Base-by-base conservation (phyloP, 2,888 invertebrate genomes). In the Ornithoptera priamus region DNA sequence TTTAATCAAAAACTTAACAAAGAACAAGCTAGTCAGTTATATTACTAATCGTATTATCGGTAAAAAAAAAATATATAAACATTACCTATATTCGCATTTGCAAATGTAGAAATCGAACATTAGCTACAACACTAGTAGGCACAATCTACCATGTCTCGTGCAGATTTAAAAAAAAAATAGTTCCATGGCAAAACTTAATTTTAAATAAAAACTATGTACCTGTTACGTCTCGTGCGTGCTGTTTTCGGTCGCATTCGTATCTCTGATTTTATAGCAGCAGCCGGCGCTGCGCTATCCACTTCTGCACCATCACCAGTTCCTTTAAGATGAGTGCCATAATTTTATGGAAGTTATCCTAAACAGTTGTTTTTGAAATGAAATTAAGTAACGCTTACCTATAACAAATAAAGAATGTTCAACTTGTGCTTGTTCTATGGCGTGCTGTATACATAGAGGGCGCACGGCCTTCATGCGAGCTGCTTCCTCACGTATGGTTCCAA, bases 251-350 rank as follows among this genome's bases (percentile, higher is more conserved):
- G 83, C 15, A 74, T 69, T 71, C 75, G 81, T 67, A 74, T 78
- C 53, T 78, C 79, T 36, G 81, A 80, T 2, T 76, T 75, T 68
- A 83, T 84, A 2, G 56, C 67, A 68, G 61, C 61, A 17, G 71
- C 71, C 2, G 87, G 86, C 2, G 86, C 84, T 30, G 85, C 87
- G 67, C 88, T 79, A 63, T 92, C 91, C 0, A 83, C 88, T 56
- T 92, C 92, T 8, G 75, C 86, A 2, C 92, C 92, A 70, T 80
- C 86, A 7, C 92, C 92, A 2, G 86, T 72, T 56, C 88, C 92
- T 91, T 42, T 12, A 10, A 57, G 6, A 50, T 2, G 15, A 50
- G 15, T 5, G 50, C 39, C 39, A 39, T 39, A 7, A 39, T 39
- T 39, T 39, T 39, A 10, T 39, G 6, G 1, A 36, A 36, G 1